Evolutionary conservation across 2,888 invertebrate genomes (phyloP), one percentile per base, ranked within the genome.

Genomic region (Cyrtodaria siliqua): DNA sequence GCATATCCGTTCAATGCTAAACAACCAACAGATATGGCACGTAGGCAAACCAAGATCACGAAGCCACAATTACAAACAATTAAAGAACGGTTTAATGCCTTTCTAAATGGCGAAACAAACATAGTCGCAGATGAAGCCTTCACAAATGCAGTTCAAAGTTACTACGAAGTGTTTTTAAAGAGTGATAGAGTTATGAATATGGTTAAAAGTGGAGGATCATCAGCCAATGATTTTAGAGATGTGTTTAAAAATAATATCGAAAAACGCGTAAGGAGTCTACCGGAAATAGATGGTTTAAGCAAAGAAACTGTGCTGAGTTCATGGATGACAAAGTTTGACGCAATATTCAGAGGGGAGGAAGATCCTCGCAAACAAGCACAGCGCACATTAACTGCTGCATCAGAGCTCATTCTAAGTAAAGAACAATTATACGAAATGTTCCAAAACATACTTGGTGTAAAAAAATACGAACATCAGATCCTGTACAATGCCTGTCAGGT

Each of bases 391-490:
- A 90, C 92, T 63, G 91, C 93, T 81, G 91, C 93, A 55, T 92
- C 93, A 63, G 99, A 99, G 93, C 95, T 97, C 87, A 98, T 99
- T 91, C 95, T 99, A 86, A 98, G 98, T 89, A 99, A 99, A 94
- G 99, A 99, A 92, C 99, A 99, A 93, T 95, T 99, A 14, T 99
- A 98, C 94, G 99, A 99, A 93, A 99, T 99, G 98, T 99, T 99
- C 94, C 99, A 99, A 94, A 99, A 99, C 94, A 98, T 99, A 87
- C 95, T 99, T 78, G 97, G 97, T 64, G 97, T 99, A 64, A 99
- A 99, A 95, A 99, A 99, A 94, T 99, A 99, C 93, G 99, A 99
- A 94, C 99, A 99, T 94, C 99, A 99, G 94, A 96, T 99, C 89
- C 95, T 99, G 76, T 99, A 98, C 94, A 99, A 99, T 94, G 99